A percentile compares a stretch with the other conserved stretches of the same genome.
These are phyloP conservation scores for Sebastes oblongus DNA, from an alignment of 2,797 vertebrate genomes.

Conservation along the genomic window DNA sequence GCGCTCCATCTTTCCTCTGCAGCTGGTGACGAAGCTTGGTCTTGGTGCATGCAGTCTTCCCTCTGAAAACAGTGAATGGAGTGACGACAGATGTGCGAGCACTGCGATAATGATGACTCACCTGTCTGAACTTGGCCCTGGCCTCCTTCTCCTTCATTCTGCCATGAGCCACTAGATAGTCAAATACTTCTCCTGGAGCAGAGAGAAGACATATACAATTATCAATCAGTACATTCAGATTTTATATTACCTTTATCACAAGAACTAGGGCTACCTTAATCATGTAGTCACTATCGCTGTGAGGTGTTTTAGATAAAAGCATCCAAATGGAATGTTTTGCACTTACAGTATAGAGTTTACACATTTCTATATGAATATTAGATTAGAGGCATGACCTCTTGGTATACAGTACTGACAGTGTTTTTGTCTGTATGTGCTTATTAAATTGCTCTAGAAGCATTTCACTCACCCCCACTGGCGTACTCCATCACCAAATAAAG, in stretches of 20 bases:
- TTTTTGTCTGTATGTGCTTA: neutral
- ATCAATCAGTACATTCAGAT: neutral
- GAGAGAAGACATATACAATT: neutral
- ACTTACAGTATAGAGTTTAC: neutral
- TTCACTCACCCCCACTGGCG: constrained; percentile 92
- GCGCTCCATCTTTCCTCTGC: constrained; percentile 62
- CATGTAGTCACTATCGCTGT: neutral
- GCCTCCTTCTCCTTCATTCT: constrained; percentile 99
- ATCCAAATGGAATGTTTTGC: neutral
- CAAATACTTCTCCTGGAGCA: constrained; percentile 92
- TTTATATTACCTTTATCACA: neutral
- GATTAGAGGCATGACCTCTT: neutral
- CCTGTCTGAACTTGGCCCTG: constrained; percentile 97
- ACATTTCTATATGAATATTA: neutral
- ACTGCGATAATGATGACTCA: constrained; percentile 76
- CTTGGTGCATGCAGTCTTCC: constrained; percentile 68
- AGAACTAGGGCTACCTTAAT: neutral
- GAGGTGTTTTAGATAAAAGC: neutral
- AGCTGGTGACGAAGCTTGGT: constrained; percentile 67
- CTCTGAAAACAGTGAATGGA: constrained; percentile 42
- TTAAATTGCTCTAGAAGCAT: neutral
- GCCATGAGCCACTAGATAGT: constrained; percentile 96
- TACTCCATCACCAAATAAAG: constrained; percentile 98
- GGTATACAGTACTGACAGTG: neutral
- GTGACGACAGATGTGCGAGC: constrained; percentile 50